Evolutionary conservation across 2,888 invertebrate genomes (phyloP).

Genomic region (Cantharis rustica): DNA sequence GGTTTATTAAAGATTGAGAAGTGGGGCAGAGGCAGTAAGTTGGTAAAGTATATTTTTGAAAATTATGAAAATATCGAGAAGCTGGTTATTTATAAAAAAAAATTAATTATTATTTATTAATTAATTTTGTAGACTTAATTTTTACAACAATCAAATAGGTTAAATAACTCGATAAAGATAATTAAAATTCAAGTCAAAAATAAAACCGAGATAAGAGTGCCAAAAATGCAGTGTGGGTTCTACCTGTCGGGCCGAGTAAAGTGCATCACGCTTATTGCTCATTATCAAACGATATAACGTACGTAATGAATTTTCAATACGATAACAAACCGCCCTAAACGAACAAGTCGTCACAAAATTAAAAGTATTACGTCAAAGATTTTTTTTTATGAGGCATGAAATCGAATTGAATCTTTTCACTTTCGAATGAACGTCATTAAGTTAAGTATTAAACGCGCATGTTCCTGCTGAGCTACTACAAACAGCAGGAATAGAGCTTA

Average conservation of each 20-base stretch:
- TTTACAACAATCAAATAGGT: neutral
- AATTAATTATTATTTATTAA: neutral
- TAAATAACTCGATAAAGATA: neutral
- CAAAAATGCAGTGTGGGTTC: neutral
- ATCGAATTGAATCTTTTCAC: constrained; percentile 54
- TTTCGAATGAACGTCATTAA: constrained; percentile 56
- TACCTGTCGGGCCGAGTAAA: neutral
- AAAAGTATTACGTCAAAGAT: constrained; percentile 50
- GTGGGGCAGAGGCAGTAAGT: neutral
- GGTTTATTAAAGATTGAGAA: neutral
- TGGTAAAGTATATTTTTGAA: neutral
- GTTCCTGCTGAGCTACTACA: constrained; percentile 49
- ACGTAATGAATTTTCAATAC: neutral
- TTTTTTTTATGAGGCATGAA: constrained; percentile 49
- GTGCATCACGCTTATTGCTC: neutral
- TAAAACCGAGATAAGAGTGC: neutral
- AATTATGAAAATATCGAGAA: neutral
- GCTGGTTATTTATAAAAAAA: neutral
- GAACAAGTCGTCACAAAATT: constrained; percentile 23
- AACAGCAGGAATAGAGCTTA: constrained; percentile 51
- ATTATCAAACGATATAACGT: neutral
- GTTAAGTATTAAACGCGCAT: constrained; percentile 45
- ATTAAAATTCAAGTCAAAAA: neutral
- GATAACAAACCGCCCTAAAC: constrained; percentile 10
- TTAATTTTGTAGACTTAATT: neutral